Evolutionary conservation across 2,888 invertebrate species (phyloP), one percentile per base, ranked within the genome.

Genomic region (Beris morrisii): DNA sequence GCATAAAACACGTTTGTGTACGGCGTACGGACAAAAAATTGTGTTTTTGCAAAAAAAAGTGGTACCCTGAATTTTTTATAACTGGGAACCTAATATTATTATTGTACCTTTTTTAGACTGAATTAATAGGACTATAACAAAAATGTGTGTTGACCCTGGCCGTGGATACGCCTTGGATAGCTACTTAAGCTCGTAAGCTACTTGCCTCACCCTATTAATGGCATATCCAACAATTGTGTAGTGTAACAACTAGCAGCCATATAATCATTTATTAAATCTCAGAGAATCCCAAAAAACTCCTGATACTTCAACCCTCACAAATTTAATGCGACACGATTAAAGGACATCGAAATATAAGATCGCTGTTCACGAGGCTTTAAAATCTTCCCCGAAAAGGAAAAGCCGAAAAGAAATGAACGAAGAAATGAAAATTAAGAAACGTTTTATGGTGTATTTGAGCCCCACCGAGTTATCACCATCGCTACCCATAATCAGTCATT

Each of bases 231-330:
- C 22, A 22, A 22, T 22, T 22, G 22, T 2, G 22, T 2, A 22
- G 2, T 22, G 22, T 22, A 46, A 66, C 13, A 59, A 46, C 55
- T 44, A 72, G 75, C 38, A 77, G 78, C 78, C 75, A 74, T 75
- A 74, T 79, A 79, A 79, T 78, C 79, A 78, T 74, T 78, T 76
- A 77, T 77, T 78, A 79, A 77, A 75, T 74, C 74, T 74, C 71
- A 72, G 71, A 71, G 73, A 72, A 71, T 70, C 68, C 61, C 7
- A 52, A 50, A 61, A 54, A 56, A 48, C 43, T 22, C 15, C 9
- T 52, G 38, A 61, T 43, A 50, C 38, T 50, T 52, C 52, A 61
- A 52, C 32, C 61, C 50, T 50, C 38, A 50, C 15, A 52, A 38
- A 52, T 38, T 38, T 38, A 38, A 2, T 22, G 44, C 50, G 28